Evolutionary conservation across 1,140 invertebrate genomes (phyloP), one percentile per base, ranked within the genome.

Genomic region (Temnothorax longispinosus): DNA sequence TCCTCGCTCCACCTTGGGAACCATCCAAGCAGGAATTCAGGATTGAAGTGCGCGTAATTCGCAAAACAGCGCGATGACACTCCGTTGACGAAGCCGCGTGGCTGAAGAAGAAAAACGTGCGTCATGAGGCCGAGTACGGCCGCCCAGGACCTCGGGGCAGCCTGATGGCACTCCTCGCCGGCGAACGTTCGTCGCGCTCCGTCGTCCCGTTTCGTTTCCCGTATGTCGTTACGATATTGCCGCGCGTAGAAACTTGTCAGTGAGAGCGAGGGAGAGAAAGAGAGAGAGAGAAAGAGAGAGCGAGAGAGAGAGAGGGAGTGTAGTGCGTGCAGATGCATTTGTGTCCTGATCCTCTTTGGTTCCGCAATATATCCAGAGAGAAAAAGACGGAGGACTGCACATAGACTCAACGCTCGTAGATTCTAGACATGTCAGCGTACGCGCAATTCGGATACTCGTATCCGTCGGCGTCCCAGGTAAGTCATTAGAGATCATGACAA

Each of bases 381-480:
- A 56, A 21, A 71, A 27, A 69, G 38, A 50, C 64, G 32, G 11
- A 67, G 47, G 21, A 44, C 74, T 67, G 58, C 54, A 58, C 87
- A 11, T 27, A 69, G 65, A 47, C 65, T 38, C 71, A 10, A 52
- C 87, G 54, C 18, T 6, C 85, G 27, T 84, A 60, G 38, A 72
- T 41, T 72, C 21, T 62, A 85, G 87, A 88, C 65, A 98, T 98
- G 97, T 97, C 97, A 93, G 97, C 97, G 90, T 98, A 98, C 96
- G 96, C 97, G 93, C 97, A 98, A 96, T 98, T 98, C 95, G 97
- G 97, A 95, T 98, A 98, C 94, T 96, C 97, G 76, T 98, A 98
- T 96, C 96, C 97, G 95, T 96, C 97, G 95, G 97, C 97, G 92
- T 97, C 97, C 87, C 97, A 98, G 97, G 97, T 97, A 96, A 95